Evolutionary conservation across 2,888 invertebrate species (phyloP).

Genomic region (Colletes collaris): DNA sequence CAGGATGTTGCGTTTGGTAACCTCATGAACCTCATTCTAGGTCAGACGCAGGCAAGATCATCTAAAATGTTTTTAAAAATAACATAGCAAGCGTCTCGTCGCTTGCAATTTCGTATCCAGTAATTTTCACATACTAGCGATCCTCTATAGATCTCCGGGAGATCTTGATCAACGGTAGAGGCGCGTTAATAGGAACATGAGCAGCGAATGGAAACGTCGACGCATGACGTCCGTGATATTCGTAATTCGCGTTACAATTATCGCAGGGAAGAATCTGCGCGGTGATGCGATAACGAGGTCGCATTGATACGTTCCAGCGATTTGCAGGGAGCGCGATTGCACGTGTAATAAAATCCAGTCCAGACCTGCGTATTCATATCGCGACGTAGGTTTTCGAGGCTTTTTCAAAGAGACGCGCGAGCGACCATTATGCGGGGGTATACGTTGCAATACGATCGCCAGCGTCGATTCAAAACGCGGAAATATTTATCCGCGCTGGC

Average conservation of each 20-base stretch:
- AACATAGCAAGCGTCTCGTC: no score
- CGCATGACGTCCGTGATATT: not conserved
- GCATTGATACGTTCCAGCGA: constrained; percentile 40
- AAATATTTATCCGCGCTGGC: constrained; percentile 49
- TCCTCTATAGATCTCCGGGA: no score
- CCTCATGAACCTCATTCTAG: no score
- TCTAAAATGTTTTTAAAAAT: no score
- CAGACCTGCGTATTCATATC: constrained; percentile 17
- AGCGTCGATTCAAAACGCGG: constrained; percentile 48
- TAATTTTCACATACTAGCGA: no score
- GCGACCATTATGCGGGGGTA: constrained; percentile 29
- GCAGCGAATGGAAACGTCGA: not conserved
- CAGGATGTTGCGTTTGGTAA: no score
- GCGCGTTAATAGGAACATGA: no score
- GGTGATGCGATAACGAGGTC: constrained; percentile 43
- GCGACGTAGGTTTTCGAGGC: constrained; percentile 29
- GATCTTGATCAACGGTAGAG: no score
- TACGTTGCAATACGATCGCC: constrained; percentile 31
- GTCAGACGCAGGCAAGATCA: no score
- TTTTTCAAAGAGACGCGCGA: constrained; percentile 39
- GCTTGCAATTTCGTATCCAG: no score
- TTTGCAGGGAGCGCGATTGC: constrained; percentile 34
- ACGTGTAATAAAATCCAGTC: constrained; percentile 52
- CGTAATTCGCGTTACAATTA: constrained; percentile 45
- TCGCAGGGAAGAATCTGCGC: constrained; percentile 15